Conservation (phyloP, 2,888 invertebrate species). For the Eremobia ochroleuca region DNA sequence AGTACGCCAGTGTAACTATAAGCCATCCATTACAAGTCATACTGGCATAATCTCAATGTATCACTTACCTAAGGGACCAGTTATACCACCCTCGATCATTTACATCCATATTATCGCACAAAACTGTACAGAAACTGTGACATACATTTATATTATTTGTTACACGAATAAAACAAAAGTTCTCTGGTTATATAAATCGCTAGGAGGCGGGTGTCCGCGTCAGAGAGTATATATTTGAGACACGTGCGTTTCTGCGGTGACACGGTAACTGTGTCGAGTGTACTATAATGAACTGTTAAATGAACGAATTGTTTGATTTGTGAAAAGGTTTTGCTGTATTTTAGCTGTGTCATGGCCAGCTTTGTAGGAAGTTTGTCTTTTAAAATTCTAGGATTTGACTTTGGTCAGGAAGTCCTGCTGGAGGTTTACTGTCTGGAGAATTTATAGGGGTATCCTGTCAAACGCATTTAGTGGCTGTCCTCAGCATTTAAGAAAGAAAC, state of each 20-base stretch:
- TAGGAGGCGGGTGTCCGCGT: slow-evolving; percentile 25
- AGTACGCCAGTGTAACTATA: background rate
- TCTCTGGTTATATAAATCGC: slow-evolving; percentile 36
- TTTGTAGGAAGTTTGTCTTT: background rate
- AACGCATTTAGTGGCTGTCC: background rate
- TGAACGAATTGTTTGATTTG: slow-evolving; percentile 15
- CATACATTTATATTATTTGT: slow-evolving; percentile 24
- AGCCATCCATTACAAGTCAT: slow-evolving; percentile 1
- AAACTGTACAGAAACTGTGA: background rate
- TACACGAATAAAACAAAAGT: slow-evolving; percentile 41
- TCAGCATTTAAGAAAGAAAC: too few species aligned
- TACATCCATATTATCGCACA: background rate
- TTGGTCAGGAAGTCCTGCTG: background rate
- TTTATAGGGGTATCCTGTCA: background rate
- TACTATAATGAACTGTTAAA: slow-evolving; percentile 31
- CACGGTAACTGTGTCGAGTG: slow-evolving; percentile 14
- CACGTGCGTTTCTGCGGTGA: slow-evolving; percentile 38
- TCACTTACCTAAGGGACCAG: slow-evolving; percentile 2
- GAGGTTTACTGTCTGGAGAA: background rate
- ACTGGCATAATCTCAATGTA: slow-evolving; percentile 2
- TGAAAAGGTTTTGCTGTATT: slow-evolving; percentile 1
- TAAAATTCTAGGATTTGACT: background rate
- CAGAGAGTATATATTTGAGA: slow-evolving; percentile 24
- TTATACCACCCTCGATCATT: background rate
- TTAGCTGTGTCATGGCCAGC: background rate